A percentile compares a stretch with the other conserved stretches of the same genome.
phyloP scores from a whole-genome alignment of 1,140 invertebrate species.

The Tetragonula clypearis region DNA sequence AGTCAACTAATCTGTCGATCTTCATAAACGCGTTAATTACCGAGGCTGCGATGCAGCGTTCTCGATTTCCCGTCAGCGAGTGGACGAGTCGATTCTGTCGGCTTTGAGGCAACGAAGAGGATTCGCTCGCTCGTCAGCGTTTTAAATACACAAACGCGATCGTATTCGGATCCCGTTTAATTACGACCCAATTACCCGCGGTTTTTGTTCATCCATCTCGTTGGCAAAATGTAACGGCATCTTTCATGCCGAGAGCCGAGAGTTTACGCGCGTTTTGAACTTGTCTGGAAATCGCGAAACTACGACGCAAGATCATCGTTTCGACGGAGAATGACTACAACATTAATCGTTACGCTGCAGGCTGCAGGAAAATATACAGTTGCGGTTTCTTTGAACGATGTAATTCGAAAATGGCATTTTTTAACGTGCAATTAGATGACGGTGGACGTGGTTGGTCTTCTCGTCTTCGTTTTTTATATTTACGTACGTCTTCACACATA shows the following conservation, averaged over 20 bases:
- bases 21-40: constrained; percentile 30
- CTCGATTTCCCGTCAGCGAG: neutral
- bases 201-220: neutral
- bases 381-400: no score
- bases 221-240: neutral
- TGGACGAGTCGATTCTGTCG: neutral
- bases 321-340: neutral
- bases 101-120: neutral
- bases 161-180: constrained; percentile 12
- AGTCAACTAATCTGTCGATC: constrained; percentile 34
- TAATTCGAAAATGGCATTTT: neutral
- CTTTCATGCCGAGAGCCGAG: neutral
- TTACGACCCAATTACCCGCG: constrained; percentile 16
- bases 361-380: no score
- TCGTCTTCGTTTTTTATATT: neutral
- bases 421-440: neutral
- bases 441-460: neutral
- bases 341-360: no score
- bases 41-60: neutral
- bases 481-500: no score
- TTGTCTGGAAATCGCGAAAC: neutral
- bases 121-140: neutral
- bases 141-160: constrained; percentile 12
- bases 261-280: neutral
- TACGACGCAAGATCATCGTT: neutral